Conservation (phyloP, 2,113 vertebrate genomes). For the Typhlomys cinereus region DNA sequence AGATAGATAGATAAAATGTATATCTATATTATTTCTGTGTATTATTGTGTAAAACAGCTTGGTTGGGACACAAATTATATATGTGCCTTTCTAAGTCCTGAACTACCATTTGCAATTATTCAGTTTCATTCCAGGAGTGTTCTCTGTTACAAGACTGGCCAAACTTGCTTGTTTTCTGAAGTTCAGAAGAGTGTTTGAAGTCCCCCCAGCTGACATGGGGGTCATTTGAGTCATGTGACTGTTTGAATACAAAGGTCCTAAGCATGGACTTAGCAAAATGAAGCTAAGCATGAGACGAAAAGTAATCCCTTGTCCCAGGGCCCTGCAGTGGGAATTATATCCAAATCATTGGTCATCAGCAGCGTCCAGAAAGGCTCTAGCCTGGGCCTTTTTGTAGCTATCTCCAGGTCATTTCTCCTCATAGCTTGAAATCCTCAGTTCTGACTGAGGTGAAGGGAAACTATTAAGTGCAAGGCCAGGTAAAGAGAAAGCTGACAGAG, state of each 20-base stretch:
- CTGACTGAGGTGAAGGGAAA: not conserved
- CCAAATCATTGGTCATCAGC: not conserved
- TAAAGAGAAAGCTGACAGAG: not conserved
- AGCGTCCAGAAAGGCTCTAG: not conserved
- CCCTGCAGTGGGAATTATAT: not conserved
- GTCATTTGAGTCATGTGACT: not conserved
- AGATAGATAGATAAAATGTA: not conserved
- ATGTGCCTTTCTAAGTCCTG: not conserved
- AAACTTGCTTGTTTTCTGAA: not conserved
- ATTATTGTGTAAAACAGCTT: not conserved
- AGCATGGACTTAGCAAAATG: not conserved
- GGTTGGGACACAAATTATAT: not conserved
- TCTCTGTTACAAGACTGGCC: not conserved
- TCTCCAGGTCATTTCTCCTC: not conserved
- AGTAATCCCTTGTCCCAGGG: not conserved
- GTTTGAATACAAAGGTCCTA: not conserved
- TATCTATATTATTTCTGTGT: not conserved
- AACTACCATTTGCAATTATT: not conserved
- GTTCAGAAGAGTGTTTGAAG: not conserved
- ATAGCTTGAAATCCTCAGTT: not conserved
- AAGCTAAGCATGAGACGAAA: not conserved
- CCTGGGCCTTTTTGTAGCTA: not conserved
- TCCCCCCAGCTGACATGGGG: not conserved
- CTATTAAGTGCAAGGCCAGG: not conserved
- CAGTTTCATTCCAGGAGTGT: not conserved